These are phyloP conservation scores for Anas bernieri DNA, from an alignment of 2,797 vertebrate species.

Conservation along the genomic window DNA sequence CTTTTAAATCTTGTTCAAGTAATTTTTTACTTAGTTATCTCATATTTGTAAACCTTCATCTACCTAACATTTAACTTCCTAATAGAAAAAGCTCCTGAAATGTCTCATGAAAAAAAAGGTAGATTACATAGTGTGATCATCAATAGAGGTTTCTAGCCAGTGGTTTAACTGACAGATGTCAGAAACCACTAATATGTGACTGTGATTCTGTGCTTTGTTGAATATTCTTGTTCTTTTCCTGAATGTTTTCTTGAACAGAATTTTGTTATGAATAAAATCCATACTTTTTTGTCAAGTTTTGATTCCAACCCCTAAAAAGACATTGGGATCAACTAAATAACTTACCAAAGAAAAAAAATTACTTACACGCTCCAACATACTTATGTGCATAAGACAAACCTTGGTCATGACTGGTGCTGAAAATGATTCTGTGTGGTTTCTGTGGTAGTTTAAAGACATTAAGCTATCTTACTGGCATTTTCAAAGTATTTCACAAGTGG, in stretches of 20 bases:
- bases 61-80: not conserved
- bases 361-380: not conserved
- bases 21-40: not conserved
- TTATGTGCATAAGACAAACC: rapidly evolving
- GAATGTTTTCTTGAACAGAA: not conserved
- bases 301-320: not conserved
- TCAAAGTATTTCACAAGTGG: not conserved
- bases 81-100: not conserved
- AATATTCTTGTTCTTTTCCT: not conserved
- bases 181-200: not conserved
- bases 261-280: not conserved
- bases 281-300: not conserved
- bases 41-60: not conserved
- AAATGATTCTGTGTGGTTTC: not conserved
- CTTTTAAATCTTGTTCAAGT: not conserved
- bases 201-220: not conserved
- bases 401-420: not conserved
- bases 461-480: not conserved
- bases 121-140: not conserved
- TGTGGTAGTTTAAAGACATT: not conserved
- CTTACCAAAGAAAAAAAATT: not conserved
- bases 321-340: not conserved
- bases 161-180: not conserved
- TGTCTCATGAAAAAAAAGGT: not conserved
- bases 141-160: not conserved